These are phyloP conservation scores for Tigriopus californicus DNA, from an alignment of 2,888 invertebrate genomes.

Conservation along the genomic window DNA sequence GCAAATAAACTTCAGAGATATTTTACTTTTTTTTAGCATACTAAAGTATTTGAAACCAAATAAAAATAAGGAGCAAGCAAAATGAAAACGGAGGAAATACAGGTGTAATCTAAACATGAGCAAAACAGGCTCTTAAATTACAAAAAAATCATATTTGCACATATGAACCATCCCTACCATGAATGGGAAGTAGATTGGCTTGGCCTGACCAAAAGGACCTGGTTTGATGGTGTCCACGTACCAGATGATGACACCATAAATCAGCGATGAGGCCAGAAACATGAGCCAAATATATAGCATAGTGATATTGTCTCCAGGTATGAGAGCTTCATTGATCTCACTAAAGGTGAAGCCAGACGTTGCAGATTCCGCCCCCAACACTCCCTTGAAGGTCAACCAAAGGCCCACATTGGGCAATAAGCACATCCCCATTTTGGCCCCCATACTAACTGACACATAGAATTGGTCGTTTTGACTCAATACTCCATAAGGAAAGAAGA, in stretches of 20 bases:
- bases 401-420: slow-evolving; percentile 1
- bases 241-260: slow-evolving; percentile 55
- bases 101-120: too few relatives aligned
- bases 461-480: background rate
- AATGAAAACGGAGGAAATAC: too few relatives aligned
- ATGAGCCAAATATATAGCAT: slow-evolving; percentile 51
- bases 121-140: too few relatives aligned
- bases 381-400: background rate
- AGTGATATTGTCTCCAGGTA: slow-evolving; percentile 44
- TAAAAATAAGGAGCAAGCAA: too few relatives aligned
- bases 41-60: too few relatives aligned
- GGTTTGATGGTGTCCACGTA: slow-evolving; percentile 73
- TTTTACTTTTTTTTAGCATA: too few relatives aligned
- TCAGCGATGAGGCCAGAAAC: slow-evolving; percentile 43
- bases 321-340: slow-evolving; percentile 38
- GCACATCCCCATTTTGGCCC: background rate
- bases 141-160: too few relatives aligned
- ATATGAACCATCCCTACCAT: slow-evolving; percentile 36
- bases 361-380: background rate
- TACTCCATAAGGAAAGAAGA: background rate
- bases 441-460: background rate
- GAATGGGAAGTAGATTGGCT: slow-evolving; percentile 57
- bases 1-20: too few relatives aligned
- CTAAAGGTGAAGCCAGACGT: slow-evolving; percentile 40
- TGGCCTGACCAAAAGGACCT: slow-evolving; percentile 63